Base-by-base conservation (phyloP, 2,797 vertebrate genomes). In the Sciurus carolinensis region DNA sequence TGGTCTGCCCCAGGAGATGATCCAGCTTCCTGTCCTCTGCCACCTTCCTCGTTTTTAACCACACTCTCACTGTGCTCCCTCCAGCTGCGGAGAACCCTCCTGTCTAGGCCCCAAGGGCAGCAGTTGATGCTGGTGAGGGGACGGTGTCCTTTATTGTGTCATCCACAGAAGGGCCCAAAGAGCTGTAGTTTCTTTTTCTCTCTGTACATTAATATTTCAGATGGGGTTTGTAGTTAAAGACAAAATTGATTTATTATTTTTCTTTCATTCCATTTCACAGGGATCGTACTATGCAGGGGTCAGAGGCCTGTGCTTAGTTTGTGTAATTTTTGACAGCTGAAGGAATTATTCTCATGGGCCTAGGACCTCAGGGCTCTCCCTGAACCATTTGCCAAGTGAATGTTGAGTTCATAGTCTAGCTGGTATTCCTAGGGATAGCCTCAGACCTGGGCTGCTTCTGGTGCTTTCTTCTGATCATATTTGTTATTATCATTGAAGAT, bases 1-100 rank as follows among this genome's bases (percentile, higher is more conserved):
- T 3, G 26, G 17, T 76, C 44, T 79, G 22, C 12, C 50, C 39
- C 0, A 2, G 1, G n/a, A 67, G 54, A 4, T 30, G 1, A 0
- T 17, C 30, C 42, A 7, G 2, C 33, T 57, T 30, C 39, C 59
- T 12, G 8, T 17, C 7, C 14, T 47, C 18, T 44, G n/a, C 17
- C 15, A 2, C 11, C 20, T 15, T 62, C 52, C 15, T 0, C 64
- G 24, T 80, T 77, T 84, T 36, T 69, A 8, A 20, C 47, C 47
- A 39, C 0, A 3, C 59, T 87, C 22, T 52, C 64, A 3, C 33
- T 8, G 36, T 11, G 20, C 2, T 4, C 24, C 57, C 62, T 30
- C n/a, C 44, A 69, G 5, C 67, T 18, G 18, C 50, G 15, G 1
- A 75, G 24, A 12, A 7, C 66, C 73, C 11, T 36, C 33, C 71